Conservation (phyloP, 2,888 invertebrate genomes). For the Nephrotoma guestfalica region DNA sequence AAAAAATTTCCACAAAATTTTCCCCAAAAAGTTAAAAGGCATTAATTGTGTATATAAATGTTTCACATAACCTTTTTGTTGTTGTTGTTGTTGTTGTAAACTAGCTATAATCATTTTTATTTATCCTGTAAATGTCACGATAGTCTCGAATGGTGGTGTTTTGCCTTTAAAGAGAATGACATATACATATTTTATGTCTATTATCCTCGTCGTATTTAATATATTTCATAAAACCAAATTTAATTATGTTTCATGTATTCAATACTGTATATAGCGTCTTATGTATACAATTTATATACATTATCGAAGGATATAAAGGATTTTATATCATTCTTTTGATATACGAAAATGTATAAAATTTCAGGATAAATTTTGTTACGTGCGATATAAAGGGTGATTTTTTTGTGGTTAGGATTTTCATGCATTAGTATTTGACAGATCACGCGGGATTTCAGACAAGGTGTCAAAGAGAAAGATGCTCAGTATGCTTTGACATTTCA, state of each 20-base stretch:
- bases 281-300: background rate
- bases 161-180: background rate
- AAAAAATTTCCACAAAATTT: background rate
- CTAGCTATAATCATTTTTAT: background rate
- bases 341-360: background rate
- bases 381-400: no score
- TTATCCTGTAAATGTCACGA: background rate
- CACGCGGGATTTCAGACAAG: no score
- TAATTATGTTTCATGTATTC: background rate
- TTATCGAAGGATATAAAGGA: background rate
- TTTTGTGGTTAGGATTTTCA: no score
- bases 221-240: background rate
- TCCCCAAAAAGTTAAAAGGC: background rate
- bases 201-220: background rate
- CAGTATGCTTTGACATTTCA: no score
- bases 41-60: background rate
- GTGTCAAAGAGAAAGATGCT: no score
- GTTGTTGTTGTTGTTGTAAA: background rate
- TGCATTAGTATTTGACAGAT: no score
- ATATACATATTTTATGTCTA: background rate
- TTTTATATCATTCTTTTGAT: background rate
- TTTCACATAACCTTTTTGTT: background rate
- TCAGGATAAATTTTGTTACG: background rate
- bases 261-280: background rate
- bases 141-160: background rate